Base-by-base conservation (phyloP, 2,113 vertebrate species). In the Maccullochella peelii region DNA sequence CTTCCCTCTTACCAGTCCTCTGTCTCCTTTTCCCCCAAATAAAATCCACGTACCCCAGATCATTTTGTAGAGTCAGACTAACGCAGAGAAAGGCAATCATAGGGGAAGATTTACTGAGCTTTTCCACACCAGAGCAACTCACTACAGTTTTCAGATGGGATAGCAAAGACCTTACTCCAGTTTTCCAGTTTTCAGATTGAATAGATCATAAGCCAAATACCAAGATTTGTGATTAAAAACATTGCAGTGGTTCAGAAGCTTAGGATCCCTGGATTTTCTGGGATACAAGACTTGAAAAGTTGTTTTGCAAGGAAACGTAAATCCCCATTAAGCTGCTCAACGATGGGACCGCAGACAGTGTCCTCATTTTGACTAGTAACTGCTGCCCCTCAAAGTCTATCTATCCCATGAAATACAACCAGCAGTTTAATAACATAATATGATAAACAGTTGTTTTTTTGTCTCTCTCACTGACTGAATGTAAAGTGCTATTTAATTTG, bases 251-350 rank as follows among this genome's bases (percentile, higher is more conserved):
- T 55, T 80, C 87, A 91, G 84, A 63, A 86, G 89, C 88, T 94
- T 92, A 94, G 73, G 68, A 81, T 85, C 80, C 73, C 55, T 54
- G 91, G 89, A 93, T 94, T 93, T 92, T 59, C 79, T 16, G 49
- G 77, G 80, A 90, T 88, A 86, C 87, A 85, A 87, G 91, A 90
- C 83, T 91, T 88, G 82, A 88, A 77, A 91, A 92, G 86, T 91
- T 92, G 86, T 92, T 94, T 91, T 91, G 88, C 80, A 87, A 92
- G 88, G 89, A 80, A 77, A 85, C 52, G 42, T 79, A 92, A 94
- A 89, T 92, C 92, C 83, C 78, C 82, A 87, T 91, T 94, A 94
- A 94, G 92, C 91, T 88, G 92, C 89, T 94, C 88, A 92, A 40
- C 83, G 52, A 30, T n/a, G 52, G 83, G 86, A 77, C 66, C 42